Conservation (phyloP, 2,888 invertebrate species). For the Amiota mariae region DNA sequence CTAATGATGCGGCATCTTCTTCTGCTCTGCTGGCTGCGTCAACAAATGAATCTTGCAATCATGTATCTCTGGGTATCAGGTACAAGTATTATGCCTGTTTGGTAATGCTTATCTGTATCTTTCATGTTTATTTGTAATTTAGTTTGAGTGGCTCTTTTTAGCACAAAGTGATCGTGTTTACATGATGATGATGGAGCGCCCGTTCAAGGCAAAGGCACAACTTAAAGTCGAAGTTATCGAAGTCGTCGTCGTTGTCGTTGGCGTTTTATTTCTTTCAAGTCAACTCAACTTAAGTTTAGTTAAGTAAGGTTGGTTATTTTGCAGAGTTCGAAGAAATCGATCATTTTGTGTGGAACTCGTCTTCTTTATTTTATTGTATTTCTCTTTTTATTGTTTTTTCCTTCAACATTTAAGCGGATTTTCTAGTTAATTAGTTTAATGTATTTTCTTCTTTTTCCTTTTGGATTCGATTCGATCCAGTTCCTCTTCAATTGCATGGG, state of each 20-base stretch:
- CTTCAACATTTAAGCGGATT: constrained; percentile 35
- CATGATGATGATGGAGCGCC: constrained; percentile 4
- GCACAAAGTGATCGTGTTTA: constrained; percentile 25
- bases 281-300: constrained; percentile 8
- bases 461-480: constrained; percentile 31
- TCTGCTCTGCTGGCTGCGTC: neutral
- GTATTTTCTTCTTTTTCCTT: constrained; percentile 13
- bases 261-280: too few relatives aligned
- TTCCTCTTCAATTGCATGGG: constrained; percentile 33
- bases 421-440: constrained; percentile 42
- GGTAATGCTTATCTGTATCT: constrained; percentile 64
- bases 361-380: constrained; percentile 42
- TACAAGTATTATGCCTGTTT: constrained; percentile 56
- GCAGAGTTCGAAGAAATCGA: constrained; percentile 53
- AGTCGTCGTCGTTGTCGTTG: neutral
- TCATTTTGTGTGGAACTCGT: constrained; percentile 52
- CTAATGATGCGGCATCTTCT: constrained; percentile 44
- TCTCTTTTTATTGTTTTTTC: constrained; percentile 35
- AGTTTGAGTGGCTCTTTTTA: constrained; percentile 42
- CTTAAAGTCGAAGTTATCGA: neutral
- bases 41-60: neutral
- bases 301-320: constrained; percentile 26
- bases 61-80: constrained; percentile 31
- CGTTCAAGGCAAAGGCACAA: too few relatives aligned
- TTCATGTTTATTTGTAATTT: constrained; percentile 66